phyloP scores from a whole-genome alignment of 2,888 invertebrate species.

The Tortricodes alternella region DNA sequence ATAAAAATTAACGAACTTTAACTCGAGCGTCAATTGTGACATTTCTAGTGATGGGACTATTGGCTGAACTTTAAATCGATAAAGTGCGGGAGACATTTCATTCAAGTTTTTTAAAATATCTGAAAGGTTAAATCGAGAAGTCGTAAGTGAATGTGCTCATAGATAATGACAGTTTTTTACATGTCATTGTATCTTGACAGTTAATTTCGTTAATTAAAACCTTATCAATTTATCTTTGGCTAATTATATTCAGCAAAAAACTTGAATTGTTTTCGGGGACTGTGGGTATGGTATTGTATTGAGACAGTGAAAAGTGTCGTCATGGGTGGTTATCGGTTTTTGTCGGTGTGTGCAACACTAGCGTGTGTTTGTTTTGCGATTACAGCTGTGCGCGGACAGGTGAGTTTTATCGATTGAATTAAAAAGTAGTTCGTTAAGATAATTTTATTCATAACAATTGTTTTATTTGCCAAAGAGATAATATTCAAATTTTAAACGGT shows the following conservation, averaged over 20 bases:
- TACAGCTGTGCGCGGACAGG: slow-evolving; percentile 53
- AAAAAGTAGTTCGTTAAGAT: no score
- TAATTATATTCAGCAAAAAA: slow-evolving; percentile 25
- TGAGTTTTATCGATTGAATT: slow-evolving; percentile 17
- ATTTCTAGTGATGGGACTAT: slow-evolving; percentile 31
- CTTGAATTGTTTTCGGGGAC: slow-evolving; percentile 11
- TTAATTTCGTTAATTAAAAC: slow-evolving; percentile 15
- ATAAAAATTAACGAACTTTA: slow-evolving; percentile 21
- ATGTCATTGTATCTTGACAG: slow-evolving; percentile 21
- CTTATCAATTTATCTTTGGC: slow-evolving; percentile 24
- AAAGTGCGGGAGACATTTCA: neutral
- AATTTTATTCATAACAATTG: no score
- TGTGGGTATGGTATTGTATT: slow-evolving; percentile 36
- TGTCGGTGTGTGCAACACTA: slow-evolving; percentile 52
- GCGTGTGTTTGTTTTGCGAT: slow-evolving; percentile 46
- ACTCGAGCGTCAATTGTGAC: slow-evolving; percentile 26
- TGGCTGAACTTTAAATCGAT: slow-evolving; percentile 26
- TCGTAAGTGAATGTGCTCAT: slow-evolving; percentile 5
- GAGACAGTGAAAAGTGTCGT: slow-evolving; percentile 37
- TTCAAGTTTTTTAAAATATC: neutral
- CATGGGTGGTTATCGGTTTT: slow-evolving; percentile 54
- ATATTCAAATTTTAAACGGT: no score
- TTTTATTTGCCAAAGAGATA: no score
- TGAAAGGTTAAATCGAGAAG: neutral
- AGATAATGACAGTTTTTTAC: slow-evolving; percentile 24